Evolutionary conservation across 2,113 vertebrate genomes (phyloP).

Genomic region (Myotis brandtii): DNA sequence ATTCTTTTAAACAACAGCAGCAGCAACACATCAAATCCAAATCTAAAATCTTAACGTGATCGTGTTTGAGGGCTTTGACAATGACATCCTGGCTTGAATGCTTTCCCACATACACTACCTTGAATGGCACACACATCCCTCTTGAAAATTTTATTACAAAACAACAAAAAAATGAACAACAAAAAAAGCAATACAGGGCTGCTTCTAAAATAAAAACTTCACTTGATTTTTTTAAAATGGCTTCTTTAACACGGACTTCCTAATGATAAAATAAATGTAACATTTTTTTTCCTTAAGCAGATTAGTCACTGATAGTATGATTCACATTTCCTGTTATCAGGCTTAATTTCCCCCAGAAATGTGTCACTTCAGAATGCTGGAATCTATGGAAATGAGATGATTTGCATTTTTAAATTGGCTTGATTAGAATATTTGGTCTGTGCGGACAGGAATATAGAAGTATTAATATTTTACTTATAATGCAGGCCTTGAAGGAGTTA

Average conservation of each 20-base stretch:
- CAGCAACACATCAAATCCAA: conserved; percentile 30
- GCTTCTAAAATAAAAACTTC: conserved; percentile 51
- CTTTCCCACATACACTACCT: conserved; percentile 30
- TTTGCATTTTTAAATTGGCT: conserved; percentile 47
- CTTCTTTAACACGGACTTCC: conserved; percentile 67
- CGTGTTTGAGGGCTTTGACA: neutral
- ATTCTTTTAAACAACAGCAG: conserved; percentile 36
- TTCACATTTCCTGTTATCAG: conserved; percentile 87
- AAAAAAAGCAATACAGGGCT: neutral
- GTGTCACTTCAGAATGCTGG: conserved; percentile 69
- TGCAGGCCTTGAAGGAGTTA: conserved; percentile 87
- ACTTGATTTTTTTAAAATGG: conserved; percentile 71
- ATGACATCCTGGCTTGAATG: conserved; percentile 28
- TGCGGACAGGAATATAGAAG: conserved; percentile 4
- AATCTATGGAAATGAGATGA: conserved; percentile 55
- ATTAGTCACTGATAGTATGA: conserved; percentile 86
- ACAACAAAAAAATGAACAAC: neutral
- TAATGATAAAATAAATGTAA: conserved; percentile 83
- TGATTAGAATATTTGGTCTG: conserved; percentile 66
- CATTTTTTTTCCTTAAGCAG: conserved; percentile 80
- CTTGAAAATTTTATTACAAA: conserved; percentile 39
- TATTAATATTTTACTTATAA: conserved; percentile 9
- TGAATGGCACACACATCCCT: neutral
- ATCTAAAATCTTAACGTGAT: conserved; percentile 25
- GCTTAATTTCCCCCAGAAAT: conserved; percentile 84